Evolutionary conservation across 2,113 vertebrate genomes (phyloP), one percentile per base, ranked within the genome.

Genomic region (Neogale vison): DNA sequence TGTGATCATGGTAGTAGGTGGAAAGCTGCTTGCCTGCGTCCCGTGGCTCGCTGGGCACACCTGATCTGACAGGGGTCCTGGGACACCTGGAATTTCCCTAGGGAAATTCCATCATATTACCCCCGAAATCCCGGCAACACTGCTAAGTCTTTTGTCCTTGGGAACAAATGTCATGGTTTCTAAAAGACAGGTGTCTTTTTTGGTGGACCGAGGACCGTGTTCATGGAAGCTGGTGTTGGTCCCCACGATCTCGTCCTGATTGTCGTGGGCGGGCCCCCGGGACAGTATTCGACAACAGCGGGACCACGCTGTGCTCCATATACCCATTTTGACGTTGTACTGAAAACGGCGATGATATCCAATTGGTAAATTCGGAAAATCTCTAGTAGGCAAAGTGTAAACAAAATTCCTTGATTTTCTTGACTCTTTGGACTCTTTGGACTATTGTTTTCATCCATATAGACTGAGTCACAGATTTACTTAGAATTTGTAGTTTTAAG

Each of bases 401-500:
- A 50, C 39, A 34, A 47, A 80, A 59, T 71, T 76, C 61, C 72
- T 79, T 18, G 34, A 34, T 71, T 91, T 72, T 79, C 50, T 5
- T 59, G 39, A 23, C 23, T 86, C 50, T 69, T 86, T 83, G 61
- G 18, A 61, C 52, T 26, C 50, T 34, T 79, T n/a, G n/a, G n/a
- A 10, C 23, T 4, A 50, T 90, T 86, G 9, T 91, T 61, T 91
- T 50, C 72, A 26, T 91, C 20, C 34, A 4, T 71, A 18, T 24
- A 86, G 72, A 50, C 24, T 61, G 52, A 95, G 55, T 47, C 52
- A 80, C 34, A 91, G 39, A 67, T 79, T 50, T 57, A 85, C 74
- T 79, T 55, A 86, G 69, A 55, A 10, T 95, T 36, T 31, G 4
- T 59, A 79, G 71, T 59, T 79, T 59, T 77, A 84, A 84, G 45